These are phyloP conservation scores for Nyleta sp. DNA, from an alignment of 2,888 invertebrate species.

Conservation along the genomic window DNA sequence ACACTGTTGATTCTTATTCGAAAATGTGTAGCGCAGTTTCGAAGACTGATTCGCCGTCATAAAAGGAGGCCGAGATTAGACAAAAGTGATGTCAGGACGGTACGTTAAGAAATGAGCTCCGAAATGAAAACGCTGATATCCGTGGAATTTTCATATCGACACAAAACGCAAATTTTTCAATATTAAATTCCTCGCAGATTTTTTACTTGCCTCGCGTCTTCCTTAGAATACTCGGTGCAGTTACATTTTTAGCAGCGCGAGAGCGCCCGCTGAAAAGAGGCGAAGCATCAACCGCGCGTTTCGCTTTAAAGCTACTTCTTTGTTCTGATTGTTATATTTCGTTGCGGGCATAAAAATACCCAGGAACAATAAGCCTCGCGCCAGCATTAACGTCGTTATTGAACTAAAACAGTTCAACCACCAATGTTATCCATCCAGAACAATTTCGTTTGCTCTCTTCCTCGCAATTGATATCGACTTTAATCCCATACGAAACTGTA, in stretches of 20 bases:
- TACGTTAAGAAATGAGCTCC: slow-evolving; percentile 63
- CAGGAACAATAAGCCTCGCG: slow-evolving; percentile 14
- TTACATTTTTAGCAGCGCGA: slow-evolving; percentile 53
- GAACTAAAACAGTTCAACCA: too few species aligned
- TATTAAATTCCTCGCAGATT: slow-evolving; percentile 80
- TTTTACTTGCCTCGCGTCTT: slow-evolving; percentile 70
- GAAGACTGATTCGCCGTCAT: slow-evolving; percentile 26
- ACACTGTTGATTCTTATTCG: too few species aligned
- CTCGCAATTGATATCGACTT: too few species aligned
- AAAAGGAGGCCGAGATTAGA: slow-evolving; percentile 58
- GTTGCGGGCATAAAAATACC: slow-evolving; percentile 7
- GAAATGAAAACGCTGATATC: slow-evolving; percentile 74
- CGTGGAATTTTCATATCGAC: slow-evolving; percentile 82
- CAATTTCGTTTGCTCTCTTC: too few species aligned
- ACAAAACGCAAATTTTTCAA: slow-evolving; percentile 81
- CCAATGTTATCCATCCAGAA: too few species aligned
- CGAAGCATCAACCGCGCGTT: slow-evolving; percentile 20
- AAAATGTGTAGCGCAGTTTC: background rate
- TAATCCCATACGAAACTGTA: too few species aligned
- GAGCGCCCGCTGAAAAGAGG: slow-evolving; percentile 34
- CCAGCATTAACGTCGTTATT: too few species aligned
- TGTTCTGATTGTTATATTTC: slow-evolving; percentile 34
- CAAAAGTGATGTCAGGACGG: slow-evolving; percentile 62
- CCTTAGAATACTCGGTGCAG: slow-evolving; percentile 43
- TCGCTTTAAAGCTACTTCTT: slow-evolving; percentile 35